A percentile compares a stretch with the other conserved stretches of the same genome.
Conservation (phyloP, 2,113 vertebrate genomes). For the Cervus canadensis region DNA sequence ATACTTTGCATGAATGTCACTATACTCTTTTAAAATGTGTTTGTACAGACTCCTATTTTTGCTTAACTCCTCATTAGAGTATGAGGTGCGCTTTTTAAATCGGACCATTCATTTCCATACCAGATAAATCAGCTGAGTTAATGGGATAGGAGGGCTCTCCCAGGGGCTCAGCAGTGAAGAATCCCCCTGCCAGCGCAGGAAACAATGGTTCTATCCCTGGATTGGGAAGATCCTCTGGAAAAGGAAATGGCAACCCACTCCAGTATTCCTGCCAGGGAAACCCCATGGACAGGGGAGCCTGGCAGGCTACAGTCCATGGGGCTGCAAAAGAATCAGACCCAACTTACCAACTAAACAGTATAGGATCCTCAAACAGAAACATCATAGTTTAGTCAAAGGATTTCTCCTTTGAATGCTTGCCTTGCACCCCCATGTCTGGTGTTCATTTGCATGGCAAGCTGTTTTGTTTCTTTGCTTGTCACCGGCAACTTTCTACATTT, state of each 20-base stretch:
- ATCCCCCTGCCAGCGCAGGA: not conserved
- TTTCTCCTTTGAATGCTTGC: not conserved
- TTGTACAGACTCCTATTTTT: not conserved
- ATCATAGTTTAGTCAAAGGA: not conserved
- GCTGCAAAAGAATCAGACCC: not conserved
- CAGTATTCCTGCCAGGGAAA: not conserved
- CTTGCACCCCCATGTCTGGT: not conserved
- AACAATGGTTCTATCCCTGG: not conserved
- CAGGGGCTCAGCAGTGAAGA: not conserved
- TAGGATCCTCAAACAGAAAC: not conserved
- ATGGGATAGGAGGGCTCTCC: not conserved
- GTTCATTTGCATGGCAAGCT: not conserved
- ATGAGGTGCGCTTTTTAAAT: not conserved
- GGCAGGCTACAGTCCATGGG: not conserved
- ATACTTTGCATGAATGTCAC: not conserved
- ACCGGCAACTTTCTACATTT: not conserved
- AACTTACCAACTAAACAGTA: not conserved
- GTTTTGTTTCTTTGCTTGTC: not conserved
- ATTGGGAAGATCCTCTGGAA: not conserved
- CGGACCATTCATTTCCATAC: rapidly evolving
- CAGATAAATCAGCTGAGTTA: not conserved
- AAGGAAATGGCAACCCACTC: not conserved
- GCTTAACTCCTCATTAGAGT: not conserved
- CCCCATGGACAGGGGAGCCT: not conserved
- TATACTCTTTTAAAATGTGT: not conserved